A percentile compares a stretch with the other conserved stretches of the same genome.
Conservation (phyloP, 2,113 vertebrate genomes). For the Petrocephalus microphthalmus region DNA sequence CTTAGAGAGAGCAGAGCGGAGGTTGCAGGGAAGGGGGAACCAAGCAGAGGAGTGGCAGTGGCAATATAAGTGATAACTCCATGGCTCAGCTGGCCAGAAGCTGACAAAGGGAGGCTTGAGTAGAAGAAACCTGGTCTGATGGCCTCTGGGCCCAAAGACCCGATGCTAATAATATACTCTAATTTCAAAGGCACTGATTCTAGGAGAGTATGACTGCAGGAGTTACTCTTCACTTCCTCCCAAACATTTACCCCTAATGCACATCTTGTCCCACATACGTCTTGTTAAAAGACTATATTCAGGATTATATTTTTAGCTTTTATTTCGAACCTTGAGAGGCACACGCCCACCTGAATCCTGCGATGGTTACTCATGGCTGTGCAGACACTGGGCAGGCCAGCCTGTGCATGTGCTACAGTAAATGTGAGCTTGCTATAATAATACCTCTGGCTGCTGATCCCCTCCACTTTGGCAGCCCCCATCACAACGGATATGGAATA, state of each 20-base stretch:
- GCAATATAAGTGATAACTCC: constrained; percentile 21
- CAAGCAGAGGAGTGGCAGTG: neutral
- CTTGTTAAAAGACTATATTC: constrained; percentile 19
- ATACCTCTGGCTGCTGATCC: neutral
- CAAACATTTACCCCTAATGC: neutral
- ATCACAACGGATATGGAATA: too few species aligned
- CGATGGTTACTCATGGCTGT: neutral
- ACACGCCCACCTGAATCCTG: neutral
- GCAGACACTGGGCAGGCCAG: neutral
- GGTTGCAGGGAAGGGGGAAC: neutral
- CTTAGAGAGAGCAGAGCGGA: neutral
- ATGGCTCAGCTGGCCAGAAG: neutral
- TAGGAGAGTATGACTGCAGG: neutral
- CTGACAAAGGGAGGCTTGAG: neutral
- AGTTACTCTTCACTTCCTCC: neutral
- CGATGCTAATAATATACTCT: neutral
- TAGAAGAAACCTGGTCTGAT: neutral
- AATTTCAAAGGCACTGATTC: neutral
- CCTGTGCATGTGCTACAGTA: neutral
- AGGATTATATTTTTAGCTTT: constrained; percentile 27
- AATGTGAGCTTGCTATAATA: neutral
- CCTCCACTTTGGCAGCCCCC: too few species aligned
- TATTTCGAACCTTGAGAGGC: constrained; percentile 14
- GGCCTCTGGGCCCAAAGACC: neutral
- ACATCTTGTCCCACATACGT: constrained; percentile 18